Percentiles rank a stretch among this genome's conserved stretches.
Evolutionary conservation across 2,888 invertebrate species (phyloP).

Genomic region (Drosophila barbarae): DNA sequence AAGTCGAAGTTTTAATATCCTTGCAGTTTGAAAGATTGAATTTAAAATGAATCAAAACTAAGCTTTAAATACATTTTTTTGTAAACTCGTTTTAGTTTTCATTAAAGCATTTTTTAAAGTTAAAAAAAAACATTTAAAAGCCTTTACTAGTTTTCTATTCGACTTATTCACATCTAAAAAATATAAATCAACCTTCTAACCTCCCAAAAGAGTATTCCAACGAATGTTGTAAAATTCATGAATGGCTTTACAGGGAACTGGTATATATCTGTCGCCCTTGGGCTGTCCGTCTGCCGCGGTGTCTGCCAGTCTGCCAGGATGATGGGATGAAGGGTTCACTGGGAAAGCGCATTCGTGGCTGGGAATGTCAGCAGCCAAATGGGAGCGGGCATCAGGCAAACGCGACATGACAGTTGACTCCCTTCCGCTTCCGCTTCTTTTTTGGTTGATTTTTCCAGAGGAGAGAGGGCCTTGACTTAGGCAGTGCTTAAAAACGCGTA

Average conservation of each 20-base stretch:
- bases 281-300: conserved; percentile 23
- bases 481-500: conserved; percentile 55
- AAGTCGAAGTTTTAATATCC: not conserved
- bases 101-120: too few relatives aligned
- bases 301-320: conserved; percentile 4
- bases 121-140: not conserved
- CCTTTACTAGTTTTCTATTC: not conserved
- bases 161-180: too few relatives aligned
- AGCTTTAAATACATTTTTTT: too few relatives aligned
- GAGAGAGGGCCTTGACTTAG: conserved; percentile 18
- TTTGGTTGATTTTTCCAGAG: not conserved
- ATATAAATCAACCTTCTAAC: not conserved
- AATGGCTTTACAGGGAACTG: not conserved
- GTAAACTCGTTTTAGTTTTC: too few relatives aligned
- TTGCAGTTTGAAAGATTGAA: not conserved
- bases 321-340: conserved; percentile 32
- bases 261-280: conserved; percentile 31
- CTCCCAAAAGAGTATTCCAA: conserved; percentile 8
- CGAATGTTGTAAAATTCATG: not conserved
- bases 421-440: conserved; percentile 9
- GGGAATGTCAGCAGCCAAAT: conserved; percentile 28
- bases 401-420: conserved; percentile 41
- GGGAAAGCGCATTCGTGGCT: conserved; percentile 39
- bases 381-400: conserved; percentile 37
- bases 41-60: too few relatives aligned